A percentile compares a stretch with the other conserved stretches of the same genome.
Evolutionary conservation across 2,113 vertebrate species (phyloP).

Genomic region (Rissa tridactyla): DNA sequence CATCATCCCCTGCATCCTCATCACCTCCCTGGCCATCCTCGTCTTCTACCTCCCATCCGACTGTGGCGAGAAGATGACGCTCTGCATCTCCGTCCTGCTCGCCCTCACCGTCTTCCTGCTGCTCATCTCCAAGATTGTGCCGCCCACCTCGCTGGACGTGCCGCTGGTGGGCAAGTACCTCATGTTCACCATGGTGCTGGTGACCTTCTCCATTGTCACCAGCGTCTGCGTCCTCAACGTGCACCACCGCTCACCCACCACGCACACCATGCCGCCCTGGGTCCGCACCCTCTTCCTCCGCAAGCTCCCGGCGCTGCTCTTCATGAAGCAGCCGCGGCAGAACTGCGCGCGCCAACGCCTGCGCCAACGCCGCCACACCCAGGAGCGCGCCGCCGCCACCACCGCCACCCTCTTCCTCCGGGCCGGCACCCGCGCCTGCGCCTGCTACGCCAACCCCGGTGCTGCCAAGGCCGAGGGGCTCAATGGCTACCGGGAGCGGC

Average conservation of each 20-base stretch:
- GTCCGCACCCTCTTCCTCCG: constrained; percentile 91
- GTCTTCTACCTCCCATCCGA: constrained; percentile 96
- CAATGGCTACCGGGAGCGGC: constrained; percentile 76
- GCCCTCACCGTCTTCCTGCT: constrained; percentile 95
- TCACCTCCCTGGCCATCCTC: constrained; percentile 92
- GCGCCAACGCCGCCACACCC: constrained; percentile 79
- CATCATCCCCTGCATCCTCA: constrained; percentile 94
- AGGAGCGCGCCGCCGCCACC: constrained; percentile 4
- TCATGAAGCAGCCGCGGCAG: constrained; percentile 91
- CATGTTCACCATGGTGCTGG: constrained; percentile 98
- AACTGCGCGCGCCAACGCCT: constrained; percentile 89
- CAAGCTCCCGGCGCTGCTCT: constrained; percentile 89
- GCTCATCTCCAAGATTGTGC: constrained; percentile 96
- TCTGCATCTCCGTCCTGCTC: constrained; percentile 93
- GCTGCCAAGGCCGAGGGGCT: constrained; percentile 78
- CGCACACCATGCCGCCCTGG: constrained; percentile 96
- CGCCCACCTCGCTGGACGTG: constrained; percentile 91
- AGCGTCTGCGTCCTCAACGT: constrained; percentile 96
- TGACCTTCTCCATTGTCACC: constrained; percentile 96
- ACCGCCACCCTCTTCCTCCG: constrained; percentile 39
- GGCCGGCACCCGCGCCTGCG: constrained; percentile 72
- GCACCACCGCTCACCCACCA: constrained; percentile 94
- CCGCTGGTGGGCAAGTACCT: constrained; percentile 95
- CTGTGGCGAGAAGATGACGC: constrained; percentile 96
- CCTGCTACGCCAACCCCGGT: constrained; percentile 86